Percentiles rank a stretch among this genome's conserved stretches.
Conservation (phyloP, 2,888 invertebrate species). For the Cenopis cana region DNA sequence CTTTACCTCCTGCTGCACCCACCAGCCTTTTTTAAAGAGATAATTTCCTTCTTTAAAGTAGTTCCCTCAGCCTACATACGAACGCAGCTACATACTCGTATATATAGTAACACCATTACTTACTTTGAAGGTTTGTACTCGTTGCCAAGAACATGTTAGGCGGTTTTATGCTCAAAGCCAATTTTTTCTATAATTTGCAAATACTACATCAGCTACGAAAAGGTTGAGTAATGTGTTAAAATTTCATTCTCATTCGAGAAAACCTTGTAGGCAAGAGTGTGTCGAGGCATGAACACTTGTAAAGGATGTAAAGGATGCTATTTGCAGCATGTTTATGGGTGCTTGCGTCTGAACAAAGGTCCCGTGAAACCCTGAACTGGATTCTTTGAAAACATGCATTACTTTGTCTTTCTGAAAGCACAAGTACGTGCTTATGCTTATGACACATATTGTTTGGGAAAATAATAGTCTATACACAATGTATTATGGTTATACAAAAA, state of each 20-base stretch:
- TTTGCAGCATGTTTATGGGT: constrained; percentile 8
- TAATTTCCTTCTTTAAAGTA: too few species aligned
- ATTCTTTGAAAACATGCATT: not conserved
- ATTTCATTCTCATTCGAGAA: not conserved
- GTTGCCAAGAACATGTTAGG: too few species aligned
- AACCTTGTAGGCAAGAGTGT: not conserved
- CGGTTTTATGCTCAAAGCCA: too few species aligned
- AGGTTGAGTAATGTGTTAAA: not conserved
- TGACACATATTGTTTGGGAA: too few species aligned
- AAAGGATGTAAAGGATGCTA: constrained; percentile 10
- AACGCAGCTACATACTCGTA: too few species aligned
- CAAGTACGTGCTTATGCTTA: too few species aligned
- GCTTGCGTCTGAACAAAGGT: not conserved
- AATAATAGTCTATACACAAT: not conserved
- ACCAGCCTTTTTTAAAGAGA: too few species aligned
- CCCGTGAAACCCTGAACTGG: not conserved
- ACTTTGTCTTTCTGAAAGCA: constrained; percentile 1
- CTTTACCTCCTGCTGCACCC: too few species aligned
- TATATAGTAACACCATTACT: too few species aligned
- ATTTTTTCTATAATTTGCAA: too few species aligned
- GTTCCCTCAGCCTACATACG: too few species aligned
- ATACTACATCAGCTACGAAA: not conserved
- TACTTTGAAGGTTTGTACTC: too few species aligned
- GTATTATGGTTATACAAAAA: not conserved
- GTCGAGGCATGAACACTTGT: constrained; percentile 1